A percentile compares a stretch with the other conserved stretches of the same genome.
Conservation (phyloP, 2,888 invertebrate species). For the Xestia c-nigrum region DNA sequence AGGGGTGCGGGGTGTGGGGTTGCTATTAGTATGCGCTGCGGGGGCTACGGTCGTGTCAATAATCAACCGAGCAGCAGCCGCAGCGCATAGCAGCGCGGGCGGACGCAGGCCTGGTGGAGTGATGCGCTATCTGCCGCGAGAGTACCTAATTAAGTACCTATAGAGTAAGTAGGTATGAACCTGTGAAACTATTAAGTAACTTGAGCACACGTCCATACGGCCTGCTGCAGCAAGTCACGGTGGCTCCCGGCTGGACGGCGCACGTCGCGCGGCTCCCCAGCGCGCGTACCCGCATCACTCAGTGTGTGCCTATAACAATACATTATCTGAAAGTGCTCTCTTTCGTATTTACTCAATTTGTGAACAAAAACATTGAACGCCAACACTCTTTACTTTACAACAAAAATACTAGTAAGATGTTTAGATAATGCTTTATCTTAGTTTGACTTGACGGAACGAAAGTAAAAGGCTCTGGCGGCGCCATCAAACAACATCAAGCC, state of each 20-base stretch:
- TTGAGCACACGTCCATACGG: neutral
- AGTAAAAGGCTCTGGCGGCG: too few species aligned
- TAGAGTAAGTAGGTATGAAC: neutral
- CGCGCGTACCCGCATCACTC: neutral
- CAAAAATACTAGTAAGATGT: conserved; percentile 11
- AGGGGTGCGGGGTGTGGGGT: neutral
- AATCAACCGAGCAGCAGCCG: conserved; percentile 24
- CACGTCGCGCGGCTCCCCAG: neutral
- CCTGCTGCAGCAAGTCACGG: neutral
- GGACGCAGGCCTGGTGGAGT: neutral
- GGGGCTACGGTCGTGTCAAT: conserved; percentile 19
- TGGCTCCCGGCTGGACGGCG: neutral
- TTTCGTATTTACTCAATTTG: conserved; percentile 17
- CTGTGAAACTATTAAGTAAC: neutral
- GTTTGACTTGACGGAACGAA: neutral
- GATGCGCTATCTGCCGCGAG: neutral
- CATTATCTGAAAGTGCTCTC: conserved; percentile 6
- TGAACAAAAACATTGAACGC: conserved; percentile 12
- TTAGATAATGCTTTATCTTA: neutral
- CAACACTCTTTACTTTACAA: neutral
- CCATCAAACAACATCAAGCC: neutral
- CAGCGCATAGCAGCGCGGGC: conserved; percentile 14
- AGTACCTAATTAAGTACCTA: too few species aligned
- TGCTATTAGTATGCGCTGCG: conserved; percentile 21
- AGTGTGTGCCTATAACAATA: conserved; percentile 7